Conservation (phyloP, 2,797 vertebrate species). For the Remorina albescens region DNA sequence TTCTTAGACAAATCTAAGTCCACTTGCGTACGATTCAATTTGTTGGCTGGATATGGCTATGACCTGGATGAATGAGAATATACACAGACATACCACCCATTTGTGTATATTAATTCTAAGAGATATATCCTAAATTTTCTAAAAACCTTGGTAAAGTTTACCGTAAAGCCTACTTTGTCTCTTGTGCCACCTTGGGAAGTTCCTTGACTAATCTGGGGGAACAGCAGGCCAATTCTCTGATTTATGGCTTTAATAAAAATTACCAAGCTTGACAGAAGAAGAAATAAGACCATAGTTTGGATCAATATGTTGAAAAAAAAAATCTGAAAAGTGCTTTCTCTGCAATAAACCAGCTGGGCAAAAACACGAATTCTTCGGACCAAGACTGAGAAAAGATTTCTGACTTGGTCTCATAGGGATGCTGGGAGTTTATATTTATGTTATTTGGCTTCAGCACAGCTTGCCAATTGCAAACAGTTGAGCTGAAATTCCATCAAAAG, state of each 20-base stretch:
- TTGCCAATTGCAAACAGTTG: not conserved
- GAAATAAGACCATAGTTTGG: slow-evolving; percentile 4
- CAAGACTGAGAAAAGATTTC: not conserved
- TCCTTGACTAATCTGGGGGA: slow-evolving; percentile 14
- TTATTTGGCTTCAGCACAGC: not conserved
- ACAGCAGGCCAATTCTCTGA: not conserved
- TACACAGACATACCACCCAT: too few species aligned
- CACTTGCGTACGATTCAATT: too few species aligned
- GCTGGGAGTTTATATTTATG: not conserved
- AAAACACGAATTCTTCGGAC: not conserved
- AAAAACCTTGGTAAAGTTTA: not conserved
- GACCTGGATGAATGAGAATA: too few species aligned
- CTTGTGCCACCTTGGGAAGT: slow-evolving; percentile 8
- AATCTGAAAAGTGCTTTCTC: not conserved
- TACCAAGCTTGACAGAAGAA: slow-evolving; percentile 9
- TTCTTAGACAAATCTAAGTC: too few species aligned
- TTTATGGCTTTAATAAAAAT: slow-evolving; percentile 7
- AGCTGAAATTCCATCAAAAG: slow-evolving; percentile 11
- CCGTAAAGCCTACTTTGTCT: not conserved
- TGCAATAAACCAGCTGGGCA: not conserved
- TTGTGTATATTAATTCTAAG: too few species aligned
- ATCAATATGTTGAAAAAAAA: too few species aligned
- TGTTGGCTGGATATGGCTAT: too few species aligned
- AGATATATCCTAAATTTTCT: slow-evolving; percentile 12
- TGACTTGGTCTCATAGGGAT: not conserved